Conservation (phyloP, 2,888 invertebrate species). For the Diarsia mendica region DNA sequence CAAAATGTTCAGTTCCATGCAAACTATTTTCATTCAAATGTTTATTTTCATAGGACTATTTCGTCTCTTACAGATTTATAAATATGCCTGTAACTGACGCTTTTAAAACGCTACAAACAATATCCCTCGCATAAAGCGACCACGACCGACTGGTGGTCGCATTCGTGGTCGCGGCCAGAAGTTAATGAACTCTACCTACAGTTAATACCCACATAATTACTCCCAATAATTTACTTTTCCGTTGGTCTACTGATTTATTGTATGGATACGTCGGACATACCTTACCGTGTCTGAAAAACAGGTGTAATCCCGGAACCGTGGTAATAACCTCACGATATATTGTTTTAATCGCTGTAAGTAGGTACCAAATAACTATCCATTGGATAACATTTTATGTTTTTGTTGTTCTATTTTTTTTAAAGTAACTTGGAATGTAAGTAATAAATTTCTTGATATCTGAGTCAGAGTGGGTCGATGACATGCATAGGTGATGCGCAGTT, state of each 20-base stretch:
- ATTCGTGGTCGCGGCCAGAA: conserved; percentile 20
- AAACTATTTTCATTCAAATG: no score
- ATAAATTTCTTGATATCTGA: neutral
- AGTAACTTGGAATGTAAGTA: neutral
- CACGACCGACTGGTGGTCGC: neutral
- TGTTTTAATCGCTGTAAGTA: conserved; percentile 18
- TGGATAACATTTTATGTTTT: neutral
- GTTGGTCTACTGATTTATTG: conserved; percentile 34
- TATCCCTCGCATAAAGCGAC: neutral
- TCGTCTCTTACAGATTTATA: no score
- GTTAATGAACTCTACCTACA: conserved; percentile 37
- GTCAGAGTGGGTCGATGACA: neutral
- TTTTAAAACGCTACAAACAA: conserved; percentile 14
- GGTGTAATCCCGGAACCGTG: conserved; percentile 20
- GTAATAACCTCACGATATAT: conserved; percentile 14
- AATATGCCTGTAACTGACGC: neutral
- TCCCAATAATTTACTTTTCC: conserved; percentile 33
- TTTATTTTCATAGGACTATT: no score
- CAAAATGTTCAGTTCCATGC: no score
- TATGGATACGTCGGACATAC: conserved; percentile 16
- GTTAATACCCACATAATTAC: conserved; percentile 28
- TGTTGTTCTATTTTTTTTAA: neutral
- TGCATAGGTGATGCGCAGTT: neutral
- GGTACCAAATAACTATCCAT: neutral
- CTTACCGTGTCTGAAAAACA: conserved; percentile 29